These are phyloP conservation scores for Pagetopsis macropterus DNA, from an alignment of 2,797 vertebrate genomes.

Conservation along the genomic window DNA sequence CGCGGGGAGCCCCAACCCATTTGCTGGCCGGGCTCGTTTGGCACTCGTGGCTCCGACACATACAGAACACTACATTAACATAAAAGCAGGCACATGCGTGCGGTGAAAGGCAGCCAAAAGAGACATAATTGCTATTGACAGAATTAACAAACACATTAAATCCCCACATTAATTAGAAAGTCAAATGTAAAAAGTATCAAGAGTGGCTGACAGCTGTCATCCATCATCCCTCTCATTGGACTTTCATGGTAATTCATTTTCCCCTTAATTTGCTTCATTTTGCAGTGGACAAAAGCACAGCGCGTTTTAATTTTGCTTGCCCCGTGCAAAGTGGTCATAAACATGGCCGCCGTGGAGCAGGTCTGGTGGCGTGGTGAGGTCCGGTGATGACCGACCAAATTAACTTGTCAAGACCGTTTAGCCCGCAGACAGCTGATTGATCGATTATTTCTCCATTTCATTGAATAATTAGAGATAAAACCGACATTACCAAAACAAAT, in stretches of 20 bases:
- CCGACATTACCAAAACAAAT: slow-evolving; percentile 53
- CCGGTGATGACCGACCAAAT: slow-evolving; percentile 71
- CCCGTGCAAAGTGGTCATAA: slow-evolving; percentile 45
- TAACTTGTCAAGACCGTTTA: slow-evolving; percentile 62
- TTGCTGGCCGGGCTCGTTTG: slow-evolving; percentile 74
- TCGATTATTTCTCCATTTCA: slow-evolving; percentile 55
- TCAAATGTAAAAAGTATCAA: slow-evolving; percentile 82
- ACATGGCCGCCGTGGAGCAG: slow-evolving; percentile 14
- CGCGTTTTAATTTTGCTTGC: slow-evolving; percentile 63
- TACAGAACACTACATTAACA: slow-evolving; percentile 79
- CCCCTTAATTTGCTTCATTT: slow-evolving; percentile 72
- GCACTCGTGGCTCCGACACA: slow-evolving; percentile 58
- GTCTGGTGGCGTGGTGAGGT: slow-evolving; percentile 31
- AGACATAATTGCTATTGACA: slow-evolving; percentile 86
- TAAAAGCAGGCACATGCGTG: slow-evolving; percentile 69
- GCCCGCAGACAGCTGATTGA: slow-evolving; percentile 50
- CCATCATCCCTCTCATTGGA: slow-evolving; percentile 82
- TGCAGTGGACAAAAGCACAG: slow-evolving; percentile 65
- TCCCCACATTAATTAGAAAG: slow-evolving; percentile 85
- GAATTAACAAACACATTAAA: slow-evolving; percentile 86
- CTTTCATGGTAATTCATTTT: slow-evolving; percentile 77
- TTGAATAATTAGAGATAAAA: slow-evolving; percentile 56
- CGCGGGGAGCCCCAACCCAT: slow-evolving; percentile 72
- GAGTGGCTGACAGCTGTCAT: slow-evolving; percentile 78
- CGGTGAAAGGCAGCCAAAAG: slow-evolving; percentile 70